These are phyloP conservation scores for Agonopterix arenella DNA, from an alignment of 2,888 invertebrate species.

Conservation along the genomic window DNA sequence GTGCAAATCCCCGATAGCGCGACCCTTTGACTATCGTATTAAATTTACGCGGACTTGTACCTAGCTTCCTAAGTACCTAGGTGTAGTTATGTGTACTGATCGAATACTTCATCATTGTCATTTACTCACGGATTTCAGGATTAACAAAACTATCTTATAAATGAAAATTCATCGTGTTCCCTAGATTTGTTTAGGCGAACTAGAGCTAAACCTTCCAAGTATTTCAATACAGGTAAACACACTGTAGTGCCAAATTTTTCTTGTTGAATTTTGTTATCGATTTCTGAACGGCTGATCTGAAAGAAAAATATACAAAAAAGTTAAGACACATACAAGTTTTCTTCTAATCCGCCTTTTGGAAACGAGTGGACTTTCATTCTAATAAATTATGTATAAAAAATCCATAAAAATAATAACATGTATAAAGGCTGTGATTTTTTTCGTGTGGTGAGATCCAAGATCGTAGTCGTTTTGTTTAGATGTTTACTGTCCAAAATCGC, in stretches of 20 bases:
- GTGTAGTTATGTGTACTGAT: slow-evolving; percentile 53
- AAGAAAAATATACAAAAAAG: background rate
- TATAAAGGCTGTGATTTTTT: slow-evolving; percentile 70
- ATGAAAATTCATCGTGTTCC: slow-evolving; percentile 11
- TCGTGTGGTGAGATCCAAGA: slow-evolving; percentile 56
- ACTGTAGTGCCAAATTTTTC: slow-evolving; percentile 45
- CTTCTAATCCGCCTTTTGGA: background rate
- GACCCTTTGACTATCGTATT: slow-evolving; percentile 45
- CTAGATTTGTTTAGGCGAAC: slow-evolving; percentile 16
- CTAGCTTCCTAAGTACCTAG: slow-evolving; percentile 55
- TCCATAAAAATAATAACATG: slow-evolving; percentile 20
- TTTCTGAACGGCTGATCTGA: background rate
- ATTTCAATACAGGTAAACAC: slow-evolving; percentile 28
- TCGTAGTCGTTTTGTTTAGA: slow-evolving; percentile 36
- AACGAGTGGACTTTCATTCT: background rate
- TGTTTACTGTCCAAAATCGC: slow-evolving; percentile 24
- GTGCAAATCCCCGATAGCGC: slow-evolving; percentile 59
- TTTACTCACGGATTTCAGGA: slow-evolving; percentile 20
- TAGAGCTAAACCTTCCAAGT: slow-evolving; percentile 31
- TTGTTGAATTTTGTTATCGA: slow-evolving; percentile 25
- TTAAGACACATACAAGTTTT: background rate
- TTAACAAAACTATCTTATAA: slow-evolving; percentile 13
- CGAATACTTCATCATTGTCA: slow-evolving; percentile 13
- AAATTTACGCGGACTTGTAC: slow-evolving; percentile 41
- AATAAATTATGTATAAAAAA: slow-evolving; percentile 11